A percentile compares a stretch with the other conserved stretches of the same genome.
phyloP scores from a whole-genome alignment of 2,888 invertebrate genomes.

The Morpho helenor region DNA sequence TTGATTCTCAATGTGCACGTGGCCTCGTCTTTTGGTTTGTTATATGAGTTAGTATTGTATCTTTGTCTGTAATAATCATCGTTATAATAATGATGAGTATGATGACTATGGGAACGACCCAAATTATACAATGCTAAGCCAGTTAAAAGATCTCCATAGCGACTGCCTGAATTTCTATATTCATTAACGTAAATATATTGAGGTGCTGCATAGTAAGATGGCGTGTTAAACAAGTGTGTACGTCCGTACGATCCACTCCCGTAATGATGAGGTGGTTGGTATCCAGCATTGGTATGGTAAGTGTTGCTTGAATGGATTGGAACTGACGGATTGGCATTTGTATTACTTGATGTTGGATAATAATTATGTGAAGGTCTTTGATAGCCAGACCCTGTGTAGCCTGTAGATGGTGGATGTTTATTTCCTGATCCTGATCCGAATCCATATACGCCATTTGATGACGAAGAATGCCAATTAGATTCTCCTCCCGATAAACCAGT shows the following conservation, averaged over 20 bases:
- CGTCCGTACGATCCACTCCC: conserved; percentile 2
- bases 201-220: conserved; percentile 50
- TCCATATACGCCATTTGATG: conserved; percentile 21
- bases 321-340: conserved; percentile 7
- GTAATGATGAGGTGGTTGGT: conserved; percentile 15
- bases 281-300: conserved; percentile 28
- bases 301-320: conserved; percentile 22
- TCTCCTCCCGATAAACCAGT: conserved; percentile 28
- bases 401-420: conserved; percentile 12
- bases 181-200: conserved; percentile 60
- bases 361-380: conserved; percentile 6
- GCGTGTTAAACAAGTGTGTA: conserved; percentile 23
- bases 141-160: conserved; percentile 58
- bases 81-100: conserved; percentile 57
- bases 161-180: conserved; percentile 60
- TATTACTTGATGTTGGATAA: conserved; percentile 6
- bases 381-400: conserved; percentile 7
- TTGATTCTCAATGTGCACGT: conserved; percentile 53
- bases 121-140: conserved; percentile 65
- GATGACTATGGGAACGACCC: conserved; percentile 56
- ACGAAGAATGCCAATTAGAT: conserved; percentile 24
- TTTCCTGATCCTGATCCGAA: conserved; percentile 25
- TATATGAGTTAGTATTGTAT: conserved; percentile 34
- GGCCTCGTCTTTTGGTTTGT: conserved; percentile 44
- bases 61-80: conserved; percentile 62